Conservation (phyloP, 1,140 invertebrate genomes). For the Steinernema khuongi region DNA sequence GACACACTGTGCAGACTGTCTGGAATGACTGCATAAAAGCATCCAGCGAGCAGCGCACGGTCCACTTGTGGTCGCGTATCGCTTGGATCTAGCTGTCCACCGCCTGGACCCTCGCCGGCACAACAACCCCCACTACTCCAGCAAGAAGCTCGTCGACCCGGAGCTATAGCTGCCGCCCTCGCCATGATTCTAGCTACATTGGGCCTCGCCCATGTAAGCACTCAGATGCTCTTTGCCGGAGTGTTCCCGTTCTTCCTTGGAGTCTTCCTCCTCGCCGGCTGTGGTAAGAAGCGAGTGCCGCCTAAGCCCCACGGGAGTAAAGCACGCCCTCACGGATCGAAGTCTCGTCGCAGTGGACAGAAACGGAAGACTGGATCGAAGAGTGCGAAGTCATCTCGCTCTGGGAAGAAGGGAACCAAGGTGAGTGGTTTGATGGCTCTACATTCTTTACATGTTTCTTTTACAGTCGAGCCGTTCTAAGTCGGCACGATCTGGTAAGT, state of each 20-base stretch:
- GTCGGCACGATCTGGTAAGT: background rate
- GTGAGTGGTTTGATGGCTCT: background rate
- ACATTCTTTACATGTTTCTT: background rate
- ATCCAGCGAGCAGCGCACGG: too few species aligned
- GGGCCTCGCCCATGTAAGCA: constrained; percentile 8
- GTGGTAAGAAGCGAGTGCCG: background rate
- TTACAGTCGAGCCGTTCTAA: background rate
- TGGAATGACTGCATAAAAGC: too few species aligned
- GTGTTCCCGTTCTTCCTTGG: background rate
- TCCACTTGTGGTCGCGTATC: background rate
- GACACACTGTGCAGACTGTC: too few species aligned
- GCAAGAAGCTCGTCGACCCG: background rate
- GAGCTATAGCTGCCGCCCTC: background rate
- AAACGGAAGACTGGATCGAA: background rate
- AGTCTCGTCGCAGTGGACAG: background rate
- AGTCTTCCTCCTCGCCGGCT: background rate
- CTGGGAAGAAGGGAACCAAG: background rate
- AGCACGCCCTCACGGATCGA: background rate
- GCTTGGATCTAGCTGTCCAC: background rate
- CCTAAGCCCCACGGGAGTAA: background rate
- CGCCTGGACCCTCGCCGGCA: constrained; percentile 4
- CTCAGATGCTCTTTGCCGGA: background rate
- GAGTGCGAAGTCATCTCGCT: constrained; percentile 7
- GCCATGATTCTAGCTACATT: background rate
- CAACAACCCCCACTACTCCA: background rate